Evolutionary conservation across 92 coral and sea anemone genomes (phyloP).

Genomic region (Epizoanthus scotinus): DNA sequence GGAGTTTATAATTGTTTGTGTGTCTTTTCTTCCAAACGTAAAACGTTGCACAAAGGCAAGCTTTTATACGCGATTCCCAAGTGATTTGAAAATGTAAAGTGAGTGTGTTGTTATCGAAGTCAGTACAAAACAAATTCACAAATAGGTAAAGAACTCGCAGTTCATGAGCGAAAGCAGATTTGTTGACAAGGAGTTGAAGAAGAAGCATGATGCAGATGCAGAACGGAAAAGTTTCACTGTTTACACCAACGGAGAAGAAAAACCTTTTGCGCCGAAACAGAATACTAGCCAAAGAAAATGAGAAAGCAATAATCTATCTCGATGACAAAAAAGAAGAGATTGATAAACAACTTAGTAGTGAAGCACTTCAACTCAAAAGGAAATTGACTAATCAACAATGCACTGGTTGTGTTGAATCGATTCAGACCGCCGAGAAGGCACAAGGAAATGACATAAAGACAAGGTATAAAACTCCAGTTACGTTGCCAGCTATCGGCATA

Average conservation of each 20-base stretch:
- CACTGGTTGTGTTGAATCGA: not conserved
- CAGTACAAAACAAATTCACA: too few relatives aligned
- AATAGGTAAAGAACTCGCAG: not conserved
- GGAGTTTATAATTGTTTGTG: not conserved
- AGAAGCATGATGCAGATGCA: slow-evolving; percentile 6
- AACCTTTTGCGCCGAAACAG: not conserved
- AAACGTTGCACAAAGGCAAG: too few relatives aligned
- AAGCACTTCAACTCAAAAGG: not conserved
- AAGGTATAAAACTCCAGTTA: not conserved
- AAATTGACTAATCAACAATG: not conserved
- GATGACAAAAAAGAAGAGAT: slow-evolving; percentile 24
- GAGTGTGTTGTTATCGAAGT: too few relatives aligned
- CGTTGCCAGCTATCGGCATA: slow-evolving; percentile 9
- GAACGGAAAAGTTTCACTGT: not conserved
- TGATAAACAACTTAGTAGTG: slow-evolving; percentile 11
- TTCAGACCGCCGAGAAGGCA: not conserved
- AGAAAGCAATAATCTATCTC: not conserved
- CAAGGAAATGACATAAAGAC: not conserved
- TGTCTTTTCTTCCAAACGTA: not conserved
- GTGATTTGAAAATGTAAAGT: too few relatives aligned
- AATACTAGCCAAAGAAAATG: not conserved
- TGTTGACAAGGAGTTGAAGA: not conserved
- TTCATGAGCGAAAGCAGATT: too few relatives aligned
- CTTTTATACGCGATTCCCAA: too few relatives aligned
- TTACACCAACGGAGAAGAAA: slow-evolving; percentile 25